Base-by-base conservation (phyloP, 2,888 invertebrate species). In the Crocallis elinguaria region DNA sequence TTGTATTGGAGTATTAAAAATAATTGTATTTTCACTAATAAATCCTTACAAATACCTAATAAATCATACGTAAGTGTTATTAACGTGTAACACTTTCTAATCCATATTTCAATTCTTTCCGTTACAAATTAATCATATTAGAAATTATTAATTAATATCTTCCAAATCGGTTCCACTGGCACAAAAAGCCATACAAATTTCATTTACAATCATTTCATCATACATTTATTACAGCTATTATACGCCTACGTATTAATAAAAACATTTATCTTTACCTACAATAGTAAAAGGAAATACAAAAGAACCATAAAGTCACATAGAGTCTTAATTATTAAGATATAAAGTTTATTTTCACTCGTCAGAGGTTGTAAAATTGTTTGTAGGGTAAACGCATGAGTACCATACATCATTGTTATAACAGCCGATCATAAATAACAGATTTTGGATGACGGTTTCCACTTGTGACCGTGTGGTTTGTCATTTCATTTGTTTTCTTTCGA, bases 351-450 rank as follows among this genome's bases (percentile, higher is more conserved):
- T 67, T 70, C 0, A 39, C 9, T 41, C 57, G 33, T 6, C 30
- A 13, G 17, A 13, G 39, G 6, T 35, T 4, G 0, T 30, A 44
- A 33, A 21, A 32, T 11, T 17, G 12, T 41, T 53, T 60, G 51
- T 58, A 49, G 51, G 43, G 17, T 41, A 58, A 52, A 64, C 67
- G 66, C 67, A 74, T 67, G 69, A 71, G 58, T 65, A 67, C 72
- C 70, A 82, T 86, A 75, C 78, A 84, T 86, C 86, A 86, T 82
- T 75, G 65, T 57, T 70, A 77, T 76, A 79, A 80, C 76, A 80
- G 75, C 74, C 61, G 66, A 75, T 71, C 75, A 79, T 85, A 82
- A 86, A 85, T 85, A 77, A 79, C 73, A 76, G 71, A 73, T 77
- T 75, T 77, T 59, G 73, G 69, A 59, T 35, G 69, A 68, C 76